Evolutionary conservation across 2,888 invertebrate genomes (phyloP), one percentile per base, ranked within the genome.

Genomic region (Trissonchulus sp.): DNA sequence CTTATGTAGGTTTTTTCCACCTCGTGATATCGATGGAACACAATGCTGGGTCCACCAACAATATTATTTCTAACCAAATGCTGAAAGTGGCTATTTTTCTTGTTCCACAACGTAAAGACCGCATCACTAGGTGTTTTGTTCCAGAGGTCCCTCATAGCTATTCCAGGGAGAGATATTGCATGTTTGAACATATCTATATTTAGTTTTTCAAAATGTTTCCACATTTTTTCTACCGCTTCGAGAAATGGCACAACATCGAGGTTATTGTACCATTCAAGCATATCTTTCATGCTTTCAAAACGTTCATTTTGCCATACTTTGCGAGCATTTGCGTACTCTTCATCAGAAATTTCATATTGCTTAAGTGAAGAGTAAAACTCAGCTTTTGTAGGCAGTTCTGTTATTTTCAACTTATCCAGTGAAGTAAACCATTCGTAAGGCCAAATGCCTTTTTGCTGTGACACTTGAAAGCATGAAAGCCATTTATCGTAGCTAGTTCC

Each of bases 211-310:
- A 71, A 78, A 15, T 8, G 71, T 8, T 69, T 74, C 34, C 78
- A 77, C 69, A 80, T 80, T 76, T 63, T 76, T 1, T 62, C 78
- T 2, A 74, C 74, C 34, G 79, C 79, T 72, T 73, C 76, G 2
- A 79, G 74, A 38, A 77, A 78, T 2, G n/a, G 75, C 36, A 74
- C 68, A 37, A 68, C 74, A 2, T 78, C 79, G 23, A 48, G 48
- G 28, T 35, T 74, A 31, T 78, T 79, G 34, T 78, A 73, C 28
- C n/a, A 63, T 2, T 38, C 37, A 15, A 78, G 76, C 60, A 75
- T 73, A 35, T 69, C 72, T 37, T 28, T 38, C 65, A 72, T 23
- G n/a, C 63, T 15, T 48, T 31, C n/a, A 8, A 72, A 33, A 30
- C 60, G 8, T 23, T 60, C 15, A 8, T 60, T 15, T 28, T 3